Evolutionary conservation across 2,888 invertebrate species (phyloP).

Genomic region (Steinernema hermaphroditum): DNA sequence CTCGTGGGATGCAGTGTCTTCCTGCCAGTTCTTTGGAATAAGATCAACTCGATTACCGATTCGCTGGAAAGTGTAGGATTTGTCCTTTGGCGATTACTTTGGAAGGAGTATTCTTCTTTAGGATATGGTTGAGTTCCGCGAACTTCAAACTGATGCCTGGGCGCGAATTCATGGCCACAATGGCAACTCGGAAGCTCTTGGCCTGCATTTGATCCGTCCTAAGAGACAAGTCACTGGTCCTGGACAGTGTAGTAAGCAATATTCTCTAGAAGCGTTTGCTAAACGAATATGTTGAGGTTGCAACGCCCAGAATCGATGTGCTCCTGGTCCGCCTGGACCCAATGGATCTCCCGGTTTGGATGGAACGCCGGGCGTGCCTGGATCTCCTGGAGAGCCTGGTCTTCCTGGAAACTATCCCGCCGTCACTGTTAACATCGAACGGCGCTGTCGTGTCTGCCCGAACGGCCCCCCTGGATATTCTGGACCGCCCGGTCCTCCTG

Average conservation of each 20-base stretch:
- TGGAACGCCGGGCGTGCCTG: conserved; percentile 50
- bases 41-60: conserved; percentile 38
- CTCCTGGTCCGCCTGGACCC: conserved; percentile 21
- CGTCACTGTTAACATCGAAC: conserved; percentile 56
- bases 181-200: background rate
- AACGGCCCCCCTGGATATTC: conserved; percentile 58
- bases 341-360: conserved; percentile 41
- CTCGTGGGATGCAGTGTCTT: conserved; percentile 26
- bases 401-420: conserved; percentile 60
- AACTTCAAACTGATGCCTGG: conserved; percentile 34
- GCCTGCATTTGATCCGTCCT: background rate
- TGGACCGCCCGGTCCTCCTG: conserved; percentile 57
- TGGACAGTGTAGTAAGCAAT: conserved; percentile 22
- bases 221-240: conserved; percentile 10
- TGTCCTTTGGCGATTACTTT: no score
- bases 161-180: background rate
- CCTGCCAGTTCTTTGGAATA: conserved; percentile 26
- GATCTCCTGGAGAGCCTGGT: conserved; percentile 54
- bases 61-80: conserved; percentile 36
- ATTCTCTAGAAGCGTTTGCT: background rate
- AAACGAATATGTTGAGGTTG: no score
- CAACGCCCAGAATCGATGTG: conserved; percentile 27
- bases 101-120: no score
- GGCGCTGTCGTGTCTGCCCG: conserved; percentile 60
- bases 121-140: conserved; percentile 38